Evolutionary conservation across 2,888 invertebrate genomes (phyloP).

Genomic region (Lepidochitona cinerea): DNA sequence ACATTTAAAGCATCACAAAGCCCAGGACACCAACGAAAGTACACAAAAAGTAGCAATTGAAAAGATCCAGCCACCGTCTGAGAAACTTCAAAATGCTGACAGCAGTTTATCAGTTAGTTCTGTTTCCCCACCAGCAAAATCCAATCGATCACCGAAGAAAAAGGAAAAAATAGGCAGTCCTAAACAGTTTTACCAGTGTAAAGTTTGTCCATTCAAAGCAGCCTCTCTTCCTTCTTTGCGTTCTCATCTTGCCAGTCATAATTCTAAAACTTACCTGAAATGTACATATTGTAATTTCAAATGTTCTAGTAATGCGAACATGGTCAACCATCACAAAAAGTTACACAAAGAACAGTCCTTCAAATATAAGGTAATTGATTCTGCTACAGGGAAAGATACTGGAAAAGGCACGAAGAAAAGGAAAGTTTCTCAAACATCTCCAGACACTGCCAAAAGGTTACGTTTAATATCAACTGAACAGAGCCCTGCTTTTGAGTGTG

Average conservation of each 20-base stretch:
- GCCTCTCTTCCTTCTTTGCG: not conserved
- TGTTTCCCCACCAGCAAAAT: not conserved
- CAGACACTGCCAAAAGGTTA: not conserved
- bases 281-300: not conserved
- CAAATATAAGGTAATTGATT: not conserved
- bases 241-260: not conserved
- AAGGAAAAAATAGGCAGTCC: not conserved
- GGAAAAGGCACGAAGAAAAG: not conserved
- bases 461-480: not conserved
- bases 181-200: not conserved
- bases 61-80: not conserved
- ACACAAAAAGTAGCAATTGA: not conserved
- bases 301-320: not conserved
- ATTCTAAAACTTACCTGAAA: not conserved
- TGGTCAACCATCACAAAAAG: not conserved
- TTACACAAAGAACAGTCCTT: not conserved
- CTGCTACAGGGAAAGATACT: not conserved
- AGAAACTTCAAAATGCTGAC: no score
- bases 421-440: not conserved
- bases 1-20: not conserved
- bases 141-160: not conserved
- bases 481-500: not conserved
- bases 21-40: not conserved
- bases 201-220: not conserved
- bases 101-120: no score